Evolutionary conservation across 2,888 invertebrate species (phyloP).

Genomic region (Eulithis prunata): DNA sequence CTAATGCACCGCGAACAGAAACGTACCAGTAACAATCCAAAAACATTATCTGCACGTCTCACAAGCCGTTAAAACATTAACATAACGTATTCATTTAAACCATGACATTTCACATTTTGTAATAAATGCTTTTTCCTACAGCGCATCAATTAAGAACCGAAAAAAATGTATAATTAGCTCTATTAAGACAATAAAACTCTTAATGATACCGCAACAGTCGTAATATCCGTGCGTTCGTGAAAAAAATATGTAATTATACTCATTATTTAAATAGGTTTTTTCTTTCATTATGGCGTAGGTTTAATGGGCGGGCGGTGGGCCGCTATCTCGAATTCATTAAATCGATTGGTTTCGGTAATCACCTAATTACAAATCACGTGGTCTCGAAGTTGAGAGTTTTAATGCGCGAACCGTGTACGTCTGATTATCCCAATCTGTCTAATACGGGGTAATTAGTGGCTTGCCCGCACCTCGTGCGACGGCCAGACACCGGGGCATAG

Average conservation of each 20-base stretch:
- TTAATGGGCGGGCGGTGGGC: constrained; percentile 76
- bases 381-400: constrained; percentile 75
- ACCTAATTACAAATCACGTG: constrained; percentile 81
- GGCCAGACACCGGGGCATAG: constrained; percentile 2
- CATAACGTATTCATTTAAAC: constrained; percentile 82
- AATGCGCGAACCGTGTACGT: constrained; percentile 81
- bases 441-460: constrained; percentile 71
- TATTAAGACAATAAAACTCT: constrained; percentile 84
- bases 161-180: constrained; percentile 84
- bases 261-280: constrained; percentile 84
- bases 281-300: constrained; percentile 75
- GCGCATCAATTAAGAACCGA: constrained; percentile 82
- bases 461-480: constrained; percentile 50
- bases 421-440: constrained; percentile 77
- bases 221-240: constrained; percentile 81
- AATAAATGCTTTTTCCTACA: constrained; percentile 80
- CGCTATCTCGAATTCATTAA: constrained; percentile 81
- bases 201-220: constrained; percentile 83
- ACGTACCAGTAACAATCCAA: constrained; percentile 58
- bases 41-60: constrained; percentile 70
- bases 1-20: constrained; percentile 80
- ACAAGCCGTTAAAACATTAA: constrained; percentile 80
- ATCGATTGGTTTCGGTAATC: constrained; percentile 84
- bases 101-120: constrained; percentile 84
- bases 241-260: constrained; percentile 83